These are phyloP conservation scores for Syngnathus rostellatus DNA, from an alignment of 2,797 vertebrate species.

Conservation along the genomic window DNA sequence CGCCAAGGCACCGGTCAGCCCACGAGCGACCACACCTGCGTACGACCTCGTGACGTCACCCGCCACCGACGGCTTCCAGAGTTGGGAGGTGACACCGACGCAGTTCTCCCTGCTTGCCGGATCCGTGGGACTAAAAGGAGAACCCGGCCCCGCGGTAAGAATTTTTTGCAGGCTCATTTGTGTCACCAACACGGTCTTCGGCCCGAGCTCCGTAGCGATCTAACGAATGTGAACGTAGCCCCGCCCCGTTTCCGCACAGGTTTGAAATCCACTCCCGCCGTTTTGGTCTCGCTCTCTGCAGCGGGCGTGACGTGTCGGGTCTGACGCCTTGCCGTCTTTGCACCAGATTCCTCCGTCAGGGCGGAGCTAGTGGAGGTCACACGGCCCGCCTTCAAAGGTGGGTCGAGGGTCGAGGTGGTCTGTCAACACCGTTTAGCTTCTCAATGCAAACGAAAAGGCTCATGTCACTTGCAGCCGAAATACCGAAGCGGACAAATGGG, in stretches of 20 bases:
- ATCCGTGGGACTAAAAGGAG: conserved; percentile 82
- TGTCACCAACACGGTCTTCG: background rate
- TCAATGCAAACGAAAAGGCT: conserved; percentile 12
- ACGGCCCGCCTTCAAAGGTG: conserved; percentile 54
- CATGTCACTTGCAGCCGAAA: conserved; percentile 17
- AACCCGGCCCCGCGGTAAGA: conserved; percentile 79
- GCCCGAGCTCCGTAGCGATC: background rate
- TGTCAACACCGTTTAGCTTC: conserved; percentile 53
- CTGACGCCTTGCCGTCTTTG: conserved; percentile 59
- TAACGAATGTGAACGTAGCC: conserved; percentile 16
- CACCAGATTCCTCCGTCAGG: conserved; percentile 64
- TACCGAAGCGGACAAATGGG: background rate
- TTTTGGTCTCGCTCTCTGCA: conserved; percentile 24
- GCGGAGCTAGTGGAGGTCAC: conserved; percentile 42
- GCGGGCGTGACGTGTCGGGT: conserved; percentile 50
- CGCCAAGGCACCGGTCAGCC: conserved; percentile 45
- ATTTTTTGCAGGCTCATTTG: background rate
- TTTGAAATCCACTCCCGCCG: conserved; percentile 24
- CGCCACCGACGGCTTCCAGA: conserved; percentile 72
- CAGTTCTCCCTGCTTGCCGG: conserved; percentile 73
- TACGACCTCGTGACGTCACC: conserved; percentile 67
- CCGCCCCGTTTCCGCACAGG: conserved; percentile 24
- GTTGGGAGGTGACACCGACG: conserved; percentile 76
- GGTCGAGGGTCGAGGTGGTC: conserved; percentile 60
- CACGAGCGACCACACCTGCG: conserved; percentile 40